Percentiles rank a stretch among this genome's conserved stretches.
Evolutionary conservation across 2,113 vertebrate genomes (phyloP).

Genomic region (Cyanoliseus patagonus): DNA sequence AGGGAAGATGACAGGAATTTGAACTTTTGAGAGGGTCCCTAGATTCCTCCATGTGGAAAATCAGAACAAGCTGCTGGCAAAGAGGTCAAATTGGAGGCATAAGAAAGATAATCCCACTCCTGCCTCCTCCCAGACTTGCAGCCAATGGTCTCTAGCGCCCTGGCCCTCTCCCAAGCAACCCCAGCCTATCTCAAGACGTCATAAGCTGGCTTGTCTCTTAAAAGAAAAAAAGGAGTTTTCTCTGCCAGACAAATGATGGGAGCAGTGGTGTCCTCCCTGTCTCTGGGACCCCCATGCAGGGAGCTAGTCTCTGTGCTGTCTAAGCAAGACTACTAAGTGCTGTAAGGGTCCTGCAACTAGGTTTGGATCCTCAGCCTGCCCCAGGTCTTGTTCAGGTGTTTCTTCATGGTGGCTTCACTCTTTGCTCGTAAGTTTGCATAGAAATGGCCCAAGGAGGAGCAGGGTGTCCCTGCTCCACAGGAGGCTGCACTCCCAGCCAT

Average conservation of each 20-base stretch:
- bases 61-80: conserved; percentile 69
- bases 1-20: neutral
- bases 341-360: neutral
- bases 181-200: neutral
- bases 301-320: neutral
- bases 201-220: neutral
- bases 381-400: neutral
- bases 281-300: neutral
- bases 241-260: neutral
- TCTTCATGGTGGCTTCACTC: neutral
- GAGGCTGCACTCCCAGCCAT: neutral
- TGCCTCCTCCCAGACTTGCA: neutral
- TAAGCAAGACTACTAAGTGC: neutral
- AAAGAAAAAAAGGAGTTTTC: neutral
- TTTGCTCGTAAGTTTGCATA: neutral
- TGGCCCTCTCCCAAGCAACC: neutral
- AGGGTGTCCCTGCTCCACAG: rapidly evolving
- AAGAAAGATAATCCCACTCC: conserved; percentile 50
- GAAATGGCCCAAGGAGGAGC: rapidly evolving
- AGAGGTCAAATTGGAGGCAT: conserved; percentile 63
- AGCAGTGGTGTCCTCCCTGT: neutral
- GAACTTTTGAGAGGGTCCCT: conserved; percentile 64
- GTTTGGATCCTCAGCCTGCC: neutral
- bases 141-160: neutral
- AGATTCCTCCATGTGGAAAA: conserved; percentile 64